Evolutionary conservation across 2,797 vertebrate species (phyloP).

Genomic region (Pipistrellus pipistrellus): DNA sequence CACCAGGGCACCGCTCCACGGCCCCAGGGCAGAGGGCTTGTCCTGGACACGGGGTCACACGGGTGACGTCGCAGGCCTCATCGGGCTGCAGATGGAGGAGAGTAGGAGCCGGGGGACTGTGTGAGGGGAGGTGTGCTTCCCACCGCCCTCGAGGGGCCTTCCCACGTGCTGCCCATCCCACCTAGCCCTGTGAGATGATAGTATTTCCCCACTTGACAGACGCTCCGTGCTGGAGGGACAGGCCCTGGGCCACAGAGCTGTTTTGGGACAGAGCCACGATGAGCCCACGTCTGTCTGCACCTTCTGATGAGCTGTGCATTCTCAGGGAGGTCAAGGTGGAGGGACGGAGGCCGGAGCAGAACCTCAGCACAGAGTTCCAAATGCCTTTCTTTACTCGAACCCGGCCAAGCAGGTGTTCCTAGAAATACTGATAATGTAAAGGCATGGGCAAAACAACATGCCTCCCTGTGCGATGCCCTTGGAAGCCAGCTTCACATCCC

Average conservation of each 20-base stretch:
- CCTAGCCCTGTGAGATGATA: neutral
- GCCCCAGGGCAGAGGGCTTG: neutral
- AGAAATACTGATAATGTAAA: neutral
- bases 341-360: neutral
- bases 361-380: neutral
- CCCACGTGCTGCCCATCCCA: fast-evolving
- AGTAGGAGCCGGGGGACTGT: neutral
- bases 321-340: neutral
- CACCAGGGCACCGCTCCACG: neutral
- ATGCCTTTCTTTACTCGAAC: neutral
- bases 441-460: neutral
- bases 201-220: no score
- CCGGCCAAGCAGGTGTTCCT: no score
- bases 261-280: neutral
- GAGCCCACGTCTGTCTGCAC: neutral
- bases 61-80: neutral
- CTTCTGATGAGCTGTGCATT: neutral
- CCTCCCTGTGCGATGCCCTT: neutral
- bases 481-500: neutral
- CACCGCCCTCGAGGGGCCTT: fast-evolving
- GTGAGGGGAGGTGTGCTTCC: neutral
- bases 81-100: neutral
- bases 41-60: neutral
- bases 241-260: neutral
- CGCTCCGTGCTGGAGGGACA: fast-evolving